phyloP scores from a whole-genome alignment of 2,113 vertebrate species.

The Caretta caretta region DNA sequence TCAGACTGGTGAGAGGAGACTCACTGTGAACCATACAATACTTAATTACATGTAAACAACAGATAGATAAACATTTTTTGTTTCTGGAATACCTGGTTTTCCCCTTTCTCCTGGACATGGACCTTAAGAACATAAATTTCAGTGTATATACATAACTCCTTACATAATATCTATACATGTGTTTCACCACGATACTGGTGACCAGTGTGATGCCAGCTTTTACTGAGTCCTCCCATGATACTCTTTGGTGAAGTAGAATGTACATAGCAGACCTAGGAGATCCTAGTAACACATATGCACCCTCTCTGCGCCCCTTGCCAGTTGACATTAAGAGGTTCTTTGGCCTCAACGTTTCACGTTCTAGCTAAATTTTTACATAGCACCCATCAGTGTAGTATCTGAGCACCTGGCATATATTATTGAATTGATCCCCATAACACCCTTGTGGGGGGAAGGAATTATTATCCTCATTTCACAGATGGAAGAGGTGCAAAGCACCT shows the following conservation, averaged over 20 bases:
- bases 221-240: not conserved
- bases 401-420: not conserved
- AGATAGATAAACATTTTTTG: not conserved
- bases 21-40: not conserved
- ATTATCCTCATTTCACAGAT: not conserved
- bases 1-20: not conserved
- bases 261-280: not conserved
- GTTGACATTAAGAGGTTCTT: not conserved
- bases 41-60: not conserved
- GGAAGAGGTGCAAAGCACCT: conserved; percentile 2
- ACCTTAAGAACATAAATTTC: not conserved
- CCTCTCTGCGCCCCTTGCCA: not conserved
- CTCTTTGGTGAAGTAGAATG: not conserved
- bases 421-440: not conserved
- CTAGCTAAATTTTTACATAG: not conserved
- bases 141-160: not conserved
- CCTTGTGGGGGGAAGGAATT: not conserved
- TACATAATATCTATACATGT: not conserved
- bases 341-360: not conserved
- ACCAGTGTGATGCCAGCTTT: not conserved
- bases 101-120: not conserved
- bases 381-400: not conserved
- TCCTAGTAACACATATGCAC: not conserved
- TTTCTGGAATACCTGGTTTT: not conserved
- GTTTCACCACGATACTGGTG: not conserved